phyloP scores from a whole-genome alignment of 1,140 invertebrate genomes.

The Paracyclopina nana region DNA sequence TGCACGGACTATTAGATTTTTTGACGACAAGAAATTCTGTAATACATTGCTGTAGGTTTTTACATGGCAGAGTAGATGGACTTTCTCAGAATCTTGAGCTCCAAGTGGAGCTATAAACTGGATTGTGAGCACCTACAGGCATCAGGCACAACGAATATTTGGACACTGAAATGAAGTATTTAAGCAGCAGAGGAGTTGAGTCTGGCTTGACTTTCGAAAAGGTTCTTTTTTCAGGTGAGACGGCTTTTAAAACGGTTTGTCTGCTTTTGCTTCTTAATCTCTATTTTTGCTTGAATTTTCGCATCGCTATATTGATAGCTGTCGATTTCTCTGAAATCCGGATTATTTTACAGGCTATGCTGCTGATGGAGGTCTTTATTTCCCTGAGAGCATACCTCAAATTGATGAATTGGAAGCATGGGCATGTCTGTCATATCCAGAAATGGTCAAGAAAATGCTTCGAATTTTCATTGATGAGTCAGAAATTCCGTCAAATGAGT shows the following conservation, averaged over 20 bases:
- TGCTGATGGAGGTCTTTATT: slow-evolving; percentile 25
- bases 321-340: too few relatives aligned
- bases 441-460: neutral
- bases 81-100: too few relatives aligned
- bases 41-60: too few relatives aligned
- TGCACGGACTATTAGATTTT: neutral
- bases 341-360: slow-evolving; percentile 24
- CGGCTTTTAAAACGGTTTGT: neutral
- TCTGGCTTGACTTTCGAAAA: neutral
- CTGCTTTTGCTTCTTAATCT: neutral
- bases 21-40: neutral
- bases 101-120: neutral
- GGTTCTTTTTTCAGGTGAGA: neutral
- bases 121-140: neutral
- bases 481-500: neutral
- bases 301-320: too few relatives aligned
- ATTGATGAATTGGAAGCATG: neutral
- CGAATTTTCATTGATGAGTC: neutral
- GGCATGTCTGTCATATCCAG: neutral
- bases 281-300: neutral
- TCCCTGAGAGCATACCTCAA: slow-evolving; percentile 25
- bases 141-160: neutral
- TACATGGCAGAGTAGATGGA: too few relatives aligned
- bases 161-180: neutral
- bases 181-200: neutral